Evolutionary conservation across 2,797 vertebrate genomes (phyloP).

Genomic region (Falco cherrug): DNA sequence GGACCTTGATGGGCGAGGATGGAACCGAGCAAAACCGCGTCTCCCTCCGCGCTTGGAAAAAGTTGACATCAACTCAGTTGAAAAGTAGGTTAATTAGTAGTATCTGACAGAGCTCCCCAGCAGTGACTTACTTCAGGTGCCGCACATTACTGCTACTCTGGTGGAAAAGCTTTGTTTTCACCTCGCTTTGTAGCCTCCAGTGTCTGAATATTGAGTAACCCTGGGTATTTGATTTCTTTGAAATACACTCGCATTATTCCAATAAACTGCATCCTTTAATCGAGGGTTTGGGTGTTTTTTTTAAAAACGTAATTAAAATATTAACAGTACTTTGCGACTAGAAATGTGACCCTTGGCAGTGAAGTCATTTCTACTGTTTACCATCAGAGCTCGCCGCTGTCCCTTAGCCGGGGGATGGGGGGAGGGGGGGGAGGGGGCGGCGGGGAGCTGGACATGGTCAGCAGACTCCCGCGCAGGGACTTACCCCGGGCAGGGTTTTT

Average conservation of each 20-base stretch:
- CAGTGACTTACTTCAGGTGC: conserved; percentile 69
- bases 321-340: neutral
- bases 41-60: neutral
- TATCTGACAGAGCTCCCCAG: conserved; percentile 55
- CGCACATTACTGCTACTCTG: neutral
- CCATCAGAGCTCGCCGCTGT: neutral
- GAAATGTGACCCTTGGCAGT: neutral
- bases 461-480: neutral
- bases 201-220: conserved; percentile 60
- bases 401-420: neutral
- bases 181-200: conserved; percentile 36
- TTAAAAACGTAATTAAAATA: conserved; percentile 23
- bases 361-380: neutral
- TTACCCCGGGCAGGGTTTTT: neutral
- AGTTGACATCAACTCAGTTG: conserved; percentile 51
- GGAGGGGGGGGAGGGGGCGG: neutral
- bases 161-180: conserved; percentile 58
- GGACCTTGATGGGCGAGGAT: neutral
- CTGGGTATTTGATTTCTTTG: conserved; percentile 46
- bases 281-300: neutral
- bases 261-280: conserved; percentile 2
- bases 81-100: conserved; percentile 77
- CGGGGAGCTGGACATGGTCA: neutral
- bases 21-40: neutral
- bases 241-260: neutral